Conservation (phyloP, 1,140 invertebrate species). For the Ganaspis sp. region DNA sequence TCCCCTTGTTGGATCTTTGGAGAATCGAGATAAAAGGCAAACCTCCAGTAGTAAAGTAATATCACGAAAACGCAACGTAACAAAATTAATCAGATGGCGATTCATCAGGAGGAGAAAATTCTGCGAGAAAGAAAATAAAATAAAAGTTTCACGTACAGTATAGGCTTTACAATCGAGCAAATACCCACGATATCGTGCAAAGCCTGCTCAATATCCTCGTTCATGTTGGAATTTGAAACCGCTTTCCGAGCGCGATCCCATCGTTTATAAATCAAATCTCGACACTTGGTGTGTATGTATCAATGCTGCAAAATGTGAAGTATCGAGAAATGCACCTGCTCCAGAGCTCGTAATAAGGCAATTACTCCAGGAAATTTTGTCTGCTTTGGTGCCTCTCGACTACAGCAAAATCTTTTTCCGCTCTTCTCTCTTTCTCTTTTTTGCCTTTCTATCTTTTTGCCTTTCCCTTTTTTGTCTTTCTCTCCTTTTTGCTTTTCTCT, state of each 20-base stretch:
- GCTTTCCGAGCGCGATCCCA: slow-evolving; percentile 16
- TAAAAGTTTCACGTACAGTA: slow-evolving; percentile 19
- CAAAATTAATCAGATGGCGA: slow-evolving; percentile 27
- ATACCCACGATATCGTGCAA: slow-evolving; percentile 20
- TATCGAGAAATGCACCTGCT: slow-evolving; percentile 26
- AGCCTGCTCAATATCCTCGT: slow-evolving; percentile 8
- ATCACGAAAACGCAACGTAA: slow-evolving; percentile 17
- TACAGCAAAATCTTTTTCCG: neutral
- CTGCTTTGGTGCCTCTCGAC: neutral
- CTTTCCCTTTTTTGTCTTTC: slow-evolving; percentile 15
- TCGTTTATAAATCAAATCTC: slow-evolving; percentile 27
- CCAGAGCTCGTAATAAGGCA: slow-evolving; percentile 16
- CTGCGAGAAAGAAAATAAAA: slow-evolving; percentile 4
- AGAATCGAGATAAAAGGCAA: slow-evolving; percentile 17
- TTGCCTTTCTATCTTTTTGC: neutral
- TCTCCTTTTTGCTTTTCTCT: slow-evolving; percentile 23
- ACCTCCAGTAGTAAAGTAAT: neutral
- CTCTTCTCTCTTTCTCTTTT: neutral
- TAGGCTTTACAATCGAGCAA: slow-evolving; percentile 20
- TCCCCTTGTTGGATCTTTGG: slow-evolving; percentile 15
- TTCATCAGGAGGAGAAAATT: slow-evolving; percentile 19
- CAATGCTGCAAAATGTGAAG: slow-evolving; percentile 17
- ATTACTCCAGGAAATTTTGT: slow-evolving; percentile 21
- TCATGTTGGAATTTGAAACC: slow-evolving; percentile 27
- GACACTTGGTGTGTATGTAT: slow-evolving; percentile 13